These are phyloP conservation scores for Cheilosia scutellata DNA, from an alignment of 2,888 invertebrate genomes.

Conservation along the genomic window DNA sequence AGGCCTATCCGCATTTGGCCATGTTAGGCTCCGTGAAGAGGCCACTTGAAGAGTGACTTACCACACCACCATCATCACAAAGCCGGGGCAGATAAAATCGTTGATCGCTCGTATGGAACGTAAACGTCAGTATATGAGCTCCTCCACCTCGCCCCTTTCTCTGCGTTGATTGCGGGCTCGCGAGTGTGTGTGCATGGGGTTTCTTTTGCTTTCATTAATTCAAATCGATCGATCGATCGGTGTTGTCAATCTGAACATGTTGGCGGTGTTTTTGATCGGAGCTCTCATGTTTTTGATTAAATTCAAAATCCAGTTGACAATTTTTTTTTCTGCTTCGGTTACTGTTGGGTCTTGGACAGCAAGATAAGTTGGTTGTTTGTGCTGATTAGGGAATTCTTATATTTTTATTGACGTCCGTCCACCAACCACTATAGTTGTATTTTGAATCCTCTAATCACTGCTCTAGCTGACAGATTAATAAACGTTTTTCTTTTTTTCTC, in stretches of 20 bases:
- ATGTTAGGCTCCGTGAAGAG: conserved; percentile 38
- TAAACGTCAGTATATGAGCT: conserved; percentile 22
- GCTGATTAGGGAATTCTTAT: conserved; percentile 51
- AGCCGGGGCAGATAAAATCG: conserved; percentile 46
- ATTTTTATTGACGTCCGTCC: conserved; percentile 32
- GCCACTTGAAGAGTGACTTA: conserved; percentile 66
- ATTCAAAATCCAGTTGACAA: conserved; percentile 69
- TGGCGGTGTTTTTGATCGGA: conserved; percentile 74
- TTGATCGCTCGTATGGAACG: conserved; percentile 30
- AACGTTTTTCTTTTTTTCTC: conserved; percentile 10
- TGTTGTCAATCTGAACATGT: conserved; percentile 75
- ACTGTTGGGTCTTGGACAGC: conserved; percentile 34
- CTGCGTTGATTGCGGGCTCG: neutral
- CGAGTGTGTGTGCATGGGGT: conserved; percentile 3
- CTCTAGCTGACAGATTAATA: conserved; percentile 57
- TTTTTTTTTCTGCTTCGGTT: conserved; percentile 29
- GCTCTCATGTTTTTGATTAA: conserved; percentile 73
- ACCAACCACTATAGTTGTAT: conserved; percentile 21
- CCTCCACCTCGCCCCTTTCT: conserved; percentile 18
- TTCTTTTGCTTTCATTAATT: conserved; percentile 68
- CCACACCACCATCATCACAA: conserved; percentile 26
- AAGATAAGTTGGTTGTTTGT: conserved; percentile 53
- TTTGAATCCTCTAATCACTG: conserved; percentile 11
- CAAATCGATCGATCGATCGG: conserved; percentile 72
- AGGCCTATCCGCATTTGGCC: conserved; percentile 29